phyloP scores from a whole-genome alignment of 2,888 invertebrate genomes.

The Cephus rjabovi region DNA sequence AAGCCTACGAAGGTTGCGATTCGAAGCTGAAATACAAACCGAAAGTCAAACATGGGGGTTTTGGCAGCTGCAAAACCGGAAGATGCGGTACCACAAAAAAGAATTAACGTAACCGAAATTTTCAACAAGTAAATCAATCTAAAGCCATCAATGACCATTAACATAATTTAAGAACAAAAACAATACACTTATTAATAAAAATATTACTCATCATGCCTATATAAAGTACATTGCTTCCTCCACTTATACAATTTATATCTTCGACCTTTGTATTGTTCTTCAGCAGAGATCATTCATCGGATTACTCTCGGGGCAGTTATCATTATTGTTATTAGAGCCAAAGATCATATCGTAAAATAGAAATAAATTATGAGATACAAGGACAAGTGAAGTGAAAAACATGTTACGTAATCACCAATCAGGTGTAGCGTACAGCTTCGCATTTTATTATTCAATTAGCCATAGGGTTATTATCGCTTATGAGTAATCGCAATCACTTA shows the following conservation, averaged over 20 bases:
- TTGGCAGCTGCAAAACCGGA: not conserved
- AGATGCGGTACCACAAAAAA: not conserved
- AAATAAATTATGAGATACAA: not conserved
- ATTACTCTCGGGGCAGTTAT: not conserved
- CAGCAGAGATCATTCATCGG: not conserved
- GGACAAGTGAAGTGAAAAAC: not conserved
- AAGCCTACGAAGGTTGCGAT: not conserved
- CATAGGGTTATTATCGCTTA: conserved; percentile 16
- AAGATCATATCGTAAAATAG: not conserved
- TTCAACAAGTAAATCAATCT: not conserved
- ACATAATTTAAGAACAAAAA: not conserved
- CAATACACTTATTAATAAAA: not conserved
- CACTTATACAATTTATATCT: not conserved
- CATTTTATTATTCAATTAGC: conserved; percentile 20
- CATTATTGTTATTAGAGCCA: not conserved
- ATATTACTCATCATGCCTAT: not conserved
- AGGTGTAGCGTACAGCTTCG: conserved; percentile 8
- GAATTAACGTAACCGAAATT: not conserved
- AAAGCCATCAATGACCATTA: not conserved
- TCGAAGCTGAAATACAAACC: not conserved
- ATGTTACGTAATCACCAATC: not conserved
- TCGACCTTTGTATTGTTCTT: not conserved
- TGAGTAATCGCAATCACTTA: conserved; percentile 15
- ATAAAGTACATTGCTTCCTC: not conserved
- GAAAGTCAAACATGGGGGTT: not conserved